Evolutionary conservation across 2,888 invertebrate species (phyloP).

Genomic region (Steinernema scapterisci): DNA sequence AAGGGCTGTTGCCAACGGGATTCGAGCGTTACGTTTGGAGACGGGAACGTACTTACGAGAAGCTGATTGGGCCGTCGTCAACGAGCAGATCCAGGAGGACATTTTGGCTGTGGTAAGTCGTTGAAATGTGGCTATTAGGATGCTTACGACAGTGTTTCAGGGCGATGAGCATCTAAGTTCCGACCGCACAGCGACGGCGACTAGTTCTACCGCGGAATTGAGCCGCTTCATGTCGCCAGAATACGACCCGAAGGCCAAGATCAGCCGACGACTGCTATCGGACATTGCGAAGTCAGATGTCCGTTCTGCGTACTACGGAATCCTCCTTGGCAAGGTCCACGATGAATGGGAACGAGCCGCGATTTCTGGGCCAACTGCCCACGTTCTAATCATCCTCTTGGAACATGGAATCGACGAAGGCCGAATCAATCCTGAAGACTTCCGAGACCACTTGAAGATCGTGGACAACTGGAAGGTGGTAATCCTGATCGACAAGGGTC

Average conservation of each 20-base stretch:
- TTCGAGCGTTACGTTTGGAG: not conserved
- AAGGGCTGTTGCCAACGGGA: not conserved
- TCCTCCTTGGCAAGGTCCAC: conserved; percentile 43
- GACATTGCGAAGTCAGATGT: not conserved
- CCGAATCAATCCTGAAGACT: conserved; percentile 29
- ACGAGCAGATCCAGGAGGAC: conserved; percentile 4
- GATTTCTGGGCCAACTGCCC: conserved; percentile 38
- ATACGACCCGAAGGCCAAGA: not conserved
- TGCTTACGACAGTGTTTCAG: no score
- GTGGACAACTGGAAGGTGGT: conserved; percentile 21
- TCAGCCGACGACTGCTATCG: not conserved
- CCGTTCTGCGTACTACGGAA: conserved; percentile 37
- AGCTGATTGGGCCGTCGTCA: conserved; percentile 15
- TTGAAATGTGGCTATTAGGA: no score
- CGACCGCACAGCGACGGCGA: no score
- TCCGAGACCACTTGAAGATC: conserved; percentile 32
- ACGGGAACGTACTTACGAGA: not conserved
- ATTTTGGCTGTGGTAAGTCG: not conserved
- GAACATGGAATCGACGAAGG: conserved; percentile 48
- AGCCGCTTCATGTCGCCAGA: not conserved
- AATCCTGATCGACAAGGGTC: not conserved
- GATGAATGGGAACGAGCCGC: conserved; percentile 40
- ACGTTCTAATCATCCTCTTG: conserved; percentile 40
- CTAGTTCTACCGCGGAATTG: not conserved
- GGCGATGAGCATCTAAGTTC: no score